A percentile compares a stretch with the other conserved stretches of the same genome.
Evolutionary conservation across 2,113 vertebrate species (phyloP).

Genomic region (Pimephales promelas): DNA sequence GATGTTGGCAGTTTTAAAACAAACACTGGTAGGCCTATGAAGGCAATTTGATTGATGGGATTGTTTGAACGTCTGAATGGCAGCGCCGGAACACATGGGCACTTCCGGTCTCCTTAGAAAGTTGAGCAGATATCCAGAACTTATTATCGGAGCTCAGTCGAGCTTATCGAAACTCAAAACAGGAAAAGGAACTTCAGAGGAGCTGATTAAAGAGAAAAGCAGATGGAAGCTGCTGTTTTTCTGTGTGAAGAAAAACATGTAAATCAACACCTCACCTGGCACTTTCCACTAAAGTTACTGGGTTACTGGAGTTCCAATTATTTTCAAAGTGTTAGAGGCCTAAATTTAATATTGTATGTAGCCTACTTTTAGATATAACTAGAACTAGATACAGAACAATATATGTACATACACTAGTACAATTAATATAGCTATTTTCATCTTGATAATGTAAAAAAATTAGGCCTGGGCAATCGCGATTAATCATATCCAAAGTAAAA

Average conservation of each 20-base stretch:
- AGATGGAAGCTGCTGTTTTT: not conserved
- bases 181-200: not conserved
- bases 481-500: too few relatives aligned
- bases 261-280: not conserved
- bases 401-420: too few relatives aligned
- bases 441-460: not conserved
- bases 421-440: not conserved
- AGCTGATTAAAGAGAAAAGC: not conserved
- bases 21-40: not conserved
- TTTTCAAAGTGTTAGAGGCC: not conserved
- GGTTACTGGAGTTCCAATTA: not conserved
- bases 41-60: not conserved
- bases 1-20: not conserved
- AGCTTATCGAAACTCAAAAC: not conserved
- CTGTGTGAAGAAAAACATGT: not conserved
- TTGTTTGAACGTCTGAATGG: not conserved
- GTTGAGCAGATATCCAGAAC: not conserved
- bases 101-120: slow-evolving; percentile 14
- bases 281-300: not conserved
- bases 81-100: slow-evolving; percentile 9
- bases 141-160: not conserved
- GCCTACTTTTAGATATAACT: too few relatives aligned
- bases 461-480: too few relatives aligned
- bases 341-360: not conserved
- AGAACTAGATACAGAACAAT: too few relatives aligned